Base-by-base conservation (phyloP, 2,797 vertebrate genomes). In the Spondyliosoma cantharus region DNA sequence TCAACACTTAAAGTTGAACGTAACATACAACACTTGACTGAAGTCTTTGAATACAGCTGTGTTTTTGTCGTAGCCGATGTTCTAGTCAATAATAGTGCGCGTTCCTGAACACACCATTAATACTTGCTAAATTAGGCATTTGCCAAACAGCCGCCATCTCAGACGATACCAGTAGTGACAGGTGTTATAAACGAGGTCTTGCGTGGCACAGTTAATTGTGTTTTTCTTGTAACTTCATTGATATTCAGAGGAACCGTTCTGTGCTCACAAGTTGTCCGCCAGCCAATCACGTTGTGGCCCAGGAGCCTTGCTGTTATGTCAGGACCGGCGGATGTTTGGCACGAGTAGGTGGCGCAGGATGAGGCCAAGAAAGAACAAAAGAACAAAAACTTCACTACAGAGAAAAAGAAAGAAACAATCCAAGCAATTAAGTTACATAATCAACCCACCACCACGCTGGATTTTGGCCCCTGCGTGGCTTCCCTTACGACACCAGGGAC, bases 371-470 rank as follows among this genome's bases (percentile, higher is more conserved):
- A 77, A 78, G 59, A 80, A 84, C 85, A 85, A 84, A 85, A 65
- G 86, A 87, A 78, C 76, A 85, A 86, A 87, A 86, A 80, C 69
- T 71, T 81, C 56, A 82, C 83, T 64, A 78, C 81, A 85, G 81
- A 87, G 73, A 79, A 83, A 85, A 68, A 57, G 45, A 78, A 83
- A 80, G 75, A 85, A 91, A 91, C 74, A 84, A 80, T 83, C 69
- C 74, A 50, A 81, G 80, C 76, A 87, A 93, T 93, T 85, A 92
- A 83, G 84, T 94, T 93, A 91, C 79, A 87, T 92, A 94, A 94
- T 90, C 82, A 59, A 60, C 72, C 74, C 1, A 66, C 75, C 72
- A 20, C 68, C 70, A 82, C 11, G 81, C 66, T 70, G 78, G 84
- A 88, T 86, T 86, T 82, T 57, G 65, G 66, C 57, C 89, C 62